Evolutionary conservation across 2,888 invertebrate genomes (phyloP), one percentile per base, ranked within the genome.

Genomic region (Diogma glabrata): DNA sequence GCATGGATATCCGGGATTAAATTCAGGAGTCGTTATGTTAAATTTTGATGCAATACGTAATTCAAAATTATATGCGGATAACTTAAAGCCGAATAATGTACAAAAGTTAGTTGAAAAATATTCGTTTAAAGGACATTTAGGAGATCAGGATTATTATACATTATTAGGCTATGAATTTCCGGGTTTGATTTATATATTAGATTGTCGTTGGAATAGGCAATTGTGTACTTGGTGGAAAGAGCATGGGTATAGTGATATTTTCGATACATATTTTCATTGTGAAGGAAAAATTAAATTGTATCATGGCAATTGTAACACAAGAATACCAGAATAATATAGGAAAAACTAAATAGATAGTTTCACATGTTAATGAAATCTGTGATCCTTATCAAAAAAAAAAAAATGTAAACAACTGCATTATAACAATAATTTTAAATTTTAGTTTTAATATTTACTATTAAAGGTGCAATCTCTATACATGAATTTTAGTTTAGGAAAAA

Each of bases 141-240:
- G 88, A 1, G 88, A 89, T 67, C 88, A 89, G 67, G 87, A 87
- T 69, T 85, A 84, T 67, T 87, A 82, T 63, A 84, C 85, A 1
- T 66, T 87, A 26, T 60, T 87, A 14, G 81, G 79, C 9, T 75
- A 77, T 57, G 85, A 87, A 60, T 72, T 81, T 59, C 82, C 82
- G 7, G 74, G 82, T 55, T 66, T 87, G 45, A 82, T 89, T 60
- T 79, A 83, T 64, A 75, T 78, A 12, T 67, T 89, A 40, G 81
- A 85, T 53, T 89, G 89, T 63, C 76, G 77, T 4, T 88, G 87
- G 81, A 89, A 89, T 66, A 72, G 86, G 48, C 88, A 89, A 64
- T 67, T 89, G 52, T 89, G 88, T 63, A 77, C 77, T 1, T 88
- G 87, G 87, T 89, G 87, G 87, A 73, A 76, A 59, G 78, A 81